A percentile compares a stretch with the other conserved stretches of the same genome.
phyloP scores from a whole-genome alignment of 2,113 vertebrate species.

The Eulacestoma nigropectus region DNA sequence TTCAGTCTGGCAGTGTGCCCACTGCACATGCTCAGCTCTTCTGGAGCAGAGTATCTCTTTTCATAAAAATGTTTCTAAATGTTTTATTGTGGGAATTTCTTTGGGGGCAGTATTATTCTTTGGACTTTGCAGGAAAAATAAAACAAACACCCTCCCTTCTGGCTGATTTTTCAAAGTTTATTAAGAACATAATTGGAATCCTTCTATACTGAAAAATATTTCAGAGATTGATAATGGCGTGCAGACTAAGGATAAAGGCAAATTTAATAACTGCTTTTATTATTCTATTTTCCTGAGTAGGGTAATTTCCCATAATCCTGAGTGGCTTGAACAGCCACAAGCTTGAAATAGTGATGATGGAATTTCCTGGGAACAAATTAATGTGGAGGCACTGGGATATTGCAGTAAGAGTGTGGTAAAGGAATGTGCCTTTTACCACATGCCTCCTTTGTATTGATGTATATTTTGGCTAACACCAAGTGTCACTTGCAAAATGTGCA shows the following conservation, averaged over 20 bases:
- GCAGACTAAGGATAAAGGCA: not conserved
- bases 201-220: not conserved
- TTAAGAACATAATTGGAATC: not conserved
- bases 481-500: not conserved
- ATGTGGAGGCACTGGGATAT: constrained; percentile 9
- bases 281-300: constrained; percentile 1
- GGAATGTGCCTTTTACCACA: constrained; percentile 21
- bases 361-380: constrained; percentile 56
- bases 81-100: not conserved
- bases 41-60: not conserved
- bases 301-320: constrained; percentile 24
- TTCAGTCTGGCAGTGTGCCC: not conserved
- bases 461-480: constrained; percentile 36
- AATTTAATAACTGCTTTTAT: constrained; percentile 29
- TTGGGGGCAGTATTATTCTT: not conserved
- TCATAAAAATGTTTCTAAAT: not conserved
- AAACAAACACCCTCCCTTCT: not conserved
- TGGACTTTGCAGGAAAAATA: not conserved
- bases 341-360: constrained; percentile 36
- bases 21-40: not conserved
- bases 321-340: not conserved
- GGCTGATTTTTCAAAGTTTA: not conserved
- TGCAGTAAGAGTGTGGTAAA: not conserved
- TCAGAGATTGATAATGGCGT: not conserved
- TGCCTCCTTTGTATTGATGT: not conserved